Percentiles rank a stretch among this genome's conserved stretches.
phyloP scores from a whole-genome alignment of 2,113 vertebrate genomes.

The Passer domesticus region DNA sequence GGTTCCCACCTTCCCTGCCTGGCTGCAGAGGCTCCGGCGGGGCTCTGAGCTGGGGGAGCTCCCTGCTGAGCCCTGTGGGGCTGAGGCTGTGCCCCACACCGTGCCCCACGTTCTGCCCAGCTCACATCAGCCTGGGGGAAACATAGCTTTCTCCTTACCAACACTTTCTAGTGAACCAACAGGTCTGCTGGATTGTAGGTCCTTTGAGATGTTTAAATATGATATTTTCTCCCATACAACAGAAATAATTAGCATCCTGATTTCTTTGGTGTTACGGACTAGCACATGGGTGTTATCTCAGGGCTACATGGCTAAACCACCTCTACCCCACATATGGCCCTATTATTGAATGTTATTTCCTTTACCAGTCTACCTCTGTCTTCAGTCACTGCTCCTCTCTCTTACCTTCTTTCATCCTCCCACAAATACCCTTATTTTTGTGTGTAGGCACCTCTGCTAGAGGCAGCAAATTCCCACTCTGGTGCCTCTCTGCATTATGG shows the following conservation, averaged over 20 bases:
- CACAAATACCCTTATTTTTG: neutral
- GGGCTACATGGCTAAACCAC: neutral
- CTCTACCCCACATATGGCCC: accelerated
- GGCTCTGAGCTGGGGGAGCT: neutral
- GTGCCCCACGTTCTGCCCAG: neutral
- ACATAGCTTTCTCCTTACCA: neutral
- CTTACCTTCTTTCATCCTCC: neutral
- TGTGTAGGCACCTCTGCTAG: neutral
- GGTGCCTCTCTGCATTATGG: neutral
- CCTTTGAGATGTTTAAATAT: neutral
- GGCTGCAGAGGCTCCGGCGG: neutral
- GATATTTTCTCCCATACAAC: neutral
- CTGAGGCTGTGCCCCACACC: neutral
- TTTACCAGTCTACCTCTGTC: neutral
- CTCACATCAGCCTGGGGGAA: neutral
- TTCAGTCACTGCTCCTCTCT: neutral
- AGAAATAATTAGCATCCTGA: neutral
- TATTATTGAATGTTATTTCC: neutral
- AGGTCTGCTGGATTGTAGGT: accelerated
- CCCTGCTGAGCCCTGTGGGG: neutral
- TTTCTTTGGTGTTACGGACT: neutral
- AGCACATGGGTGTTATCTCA: neutral
- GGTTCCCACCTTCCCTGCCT: neutral
- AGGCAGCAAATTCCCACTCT: neutral
- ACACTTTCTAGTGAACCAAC: neutral